phyloP scores from a whole-genome alignment of 2,888 invertebrate species.

The Polia nebulosa region DNA sequence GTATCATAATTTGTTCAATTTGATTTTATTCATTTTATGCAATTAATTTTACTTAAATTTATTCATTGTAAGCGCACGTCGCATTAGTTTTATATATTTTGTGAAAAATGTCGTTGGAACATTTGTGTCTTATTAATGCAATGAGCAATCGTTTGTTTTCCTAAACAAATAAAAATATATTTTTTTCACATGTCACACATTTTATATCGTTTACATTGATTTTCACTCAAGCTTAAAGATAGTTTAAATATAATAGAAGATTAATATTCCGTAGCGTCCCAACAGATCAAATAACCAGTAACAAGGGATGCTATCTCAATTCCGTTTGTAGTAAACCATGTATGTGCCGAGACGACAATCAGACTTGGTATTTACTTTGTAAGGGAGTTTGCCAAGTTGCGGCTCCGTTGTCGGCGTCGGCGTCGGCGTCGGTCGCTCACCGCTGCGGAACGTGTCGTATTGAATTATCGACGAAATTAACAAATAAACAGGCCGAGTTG shows the following conservation, averaged over 20 bases:
- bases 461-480: conserved; percentile 72
- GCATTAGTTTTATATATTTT: too few relatives aligned
- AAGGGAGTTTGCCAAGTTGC: conserved; percentile 71
- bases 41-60: too few relatives aligned
- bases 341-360: conserved; percentile 64
- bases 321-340: conserved; percentile 42
- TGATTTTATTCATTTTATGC: too few relatives aligned
- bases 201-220: not conserved
- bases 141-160: too few relatives aligned
- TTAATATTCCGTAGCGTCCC: conserved; percentile 29
- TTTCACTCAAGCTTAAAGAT: not conserved
- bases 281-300: conserved; percentile 31
- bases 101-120: too few relatives aligned
- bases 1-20: too few relatives aligned
- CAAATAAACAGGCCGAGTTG: conserved; percentile 56
- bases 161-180: too few relatives aligned
- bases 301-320: conserved; percentile 41
- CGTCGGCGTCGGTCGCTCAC: conserved; percentile 61
- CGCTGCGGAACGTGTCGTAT: conserved; percentile 63
- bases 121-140: too few relatives aligned
- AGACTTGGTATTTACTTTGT: conserved; percentile 72
- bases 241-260: conserved; percentile 31
- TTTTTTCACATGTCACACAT: too few relatives aligned
- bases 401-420: conserved; percentile 57
- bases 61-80: too few relatives aligned